A percentile compares a stretch with the other conserved stretches of the same genome.
phyloP scores from a whole-genome alignment of 2,113 vertebrate genomes.

The Chionis minor region DNA sequence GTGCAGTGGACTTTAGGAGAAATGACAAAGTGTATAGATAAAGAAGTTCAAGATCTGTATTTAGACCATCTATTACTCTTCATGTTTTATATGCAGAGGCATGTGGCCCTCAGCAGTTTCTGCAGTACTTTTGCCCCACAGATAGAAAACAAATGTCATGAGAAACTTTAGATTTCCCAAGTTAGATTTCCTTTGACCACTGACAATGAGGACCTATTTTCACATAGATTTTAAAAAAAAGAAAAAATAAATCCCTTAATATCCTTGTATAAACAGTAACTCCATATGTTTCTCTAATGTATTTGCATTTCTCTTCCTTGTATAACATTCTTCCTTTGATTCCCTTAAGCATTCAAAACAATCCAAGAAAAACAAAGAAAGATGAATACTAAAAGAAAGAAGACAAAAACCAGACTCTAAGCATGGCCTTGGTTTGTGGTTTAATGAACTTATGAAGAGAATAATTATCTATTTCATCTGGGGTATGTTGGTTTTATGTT shows the following conservation, averaged over 20 bases:
- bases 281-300: background rate
- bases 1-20: background rate
- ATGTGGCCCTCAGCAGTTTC: background rate
- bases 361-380: conserved; percentile 35
- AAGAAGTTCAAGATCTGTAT: background rate
- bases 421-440: conserved; percentile 23
- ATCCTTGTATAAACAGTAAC: background rate
- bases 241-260: background rate
- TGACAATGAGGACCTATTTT: background rate
- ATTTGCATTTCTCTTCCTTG: conserved; percentile 39
- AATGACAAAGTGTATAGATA: background rate
- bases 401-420: conserved; percentile 49
- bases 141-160: background rate
- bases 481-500: conserved; percentile 50
- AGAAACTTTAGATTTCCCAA: background rate
- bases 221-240: background rate
- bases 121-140: background rate
- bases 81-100: background rate
- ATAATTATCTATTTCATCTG: conserved; percentile 60
- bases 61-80: background rate
- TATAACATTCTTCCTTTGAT: conserved; percentile 27
- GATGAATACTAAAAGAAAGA: conserved; percentile 42
- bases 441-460: conserved; percentile 39
- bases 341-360: conserved; percentile 13
- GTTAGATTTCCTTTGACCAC: background rate